phyloP scores from a whole-genome alignment of 2,888 invertebrate species.

The Taphrorychus bicolor region DNA sequence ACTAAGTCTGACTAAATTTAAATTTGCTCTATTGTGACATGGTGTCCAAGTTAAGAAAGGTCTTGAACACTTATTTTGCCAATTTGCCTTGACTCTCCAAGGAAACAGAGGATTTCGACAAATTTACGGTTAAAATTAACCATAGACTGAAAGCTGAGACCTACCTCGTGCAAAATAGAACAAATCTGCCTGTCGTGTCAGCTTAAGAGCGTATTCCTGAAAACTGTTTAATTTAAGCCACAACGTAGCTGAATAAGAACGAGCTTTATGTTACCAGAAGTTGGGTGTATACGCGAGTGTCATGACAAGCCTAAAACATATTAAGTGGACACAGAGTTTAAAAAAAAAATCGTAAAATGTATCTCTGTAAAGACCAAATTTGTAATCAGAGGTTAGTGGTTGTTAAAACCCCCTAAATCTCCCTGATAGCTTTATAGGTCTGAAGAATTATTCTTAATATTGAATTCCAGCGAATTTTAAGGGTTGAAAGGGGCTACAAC shows the following conservation, averaged over 20 bases:
- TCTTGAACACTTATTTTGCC: background rate
- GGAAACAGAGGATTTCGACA: background rate
- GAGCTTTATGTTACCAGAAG: background rate
- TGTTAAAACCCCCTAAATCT: background rate
- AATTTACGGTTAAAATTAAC: slow-evolving; percentile 6
- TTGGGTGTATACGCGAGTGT: no score
- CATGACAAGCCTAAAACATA: no score
- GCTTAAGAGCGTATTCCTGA: slow-evolving; percentile 1
- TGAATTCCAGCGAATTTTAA: no score
- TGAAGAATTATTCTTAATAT: background rate
- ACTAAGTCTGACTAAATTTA: slow-evolving; percentile 32
- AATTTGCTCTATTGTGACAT: slow-evolving; percentile 18
- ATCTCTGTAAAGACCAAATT: no score
- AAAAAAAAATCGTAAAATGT: no score
- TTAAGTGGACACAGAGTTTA: no score
- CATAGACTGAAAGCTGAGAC: background rate
- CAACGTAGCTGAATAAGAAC: background rate
- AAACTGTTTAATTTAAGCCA: slow-evolving; percentile 1
- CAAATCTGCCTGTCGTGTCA: background rate
- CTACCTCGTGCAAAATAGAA: slow-evolving; percentile 2
- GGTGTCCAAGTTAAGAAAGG: background rate
- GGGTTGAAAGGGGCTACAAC: no score
- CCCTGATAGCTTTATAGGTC: background rate
- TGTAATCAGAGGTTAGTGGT: background rate
- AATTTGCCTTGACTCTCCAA: background rate